These are phyloP conservation scores for Psephotus haematonotus DNA, from an alignment of 2,113 vertebrate species.

Conservation along the genomic window DNA sequence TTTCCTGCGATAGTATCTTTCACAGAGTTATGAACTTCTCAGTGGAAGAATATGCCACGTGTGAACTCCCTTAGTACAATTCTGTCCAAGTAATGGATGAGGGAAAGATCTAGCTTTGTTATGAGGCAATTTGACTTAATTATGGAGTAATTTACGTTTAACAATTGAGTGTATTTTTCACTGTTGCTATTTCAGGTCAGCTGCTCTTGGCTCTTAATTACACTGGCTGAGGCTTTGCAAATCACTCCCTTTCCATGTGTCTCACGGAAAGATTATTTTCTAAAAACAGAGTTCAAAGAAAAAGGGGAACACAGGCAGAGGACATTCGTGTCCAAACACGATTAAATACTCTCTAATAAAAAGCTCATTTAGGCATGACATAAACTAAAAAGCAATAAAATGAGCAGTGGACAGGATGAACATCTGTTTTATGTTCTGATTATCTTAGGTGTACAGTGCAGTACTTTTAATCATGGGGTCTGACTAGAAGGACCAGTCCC, in stretches of 20 bases:
- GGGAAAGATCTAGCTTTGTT: background rate
- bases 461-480: background rate
- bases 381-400: constrained; percentile 33
- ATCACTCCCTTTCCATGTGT: background rate
- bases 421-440: background rate
- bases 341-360: constrained; percentile 34
- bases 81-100: background rate
- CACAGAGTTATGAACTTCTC: background rate
- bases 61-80: background rate
- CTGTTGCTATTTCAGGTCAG: background rate
- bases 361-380: constrained; percentile 19
- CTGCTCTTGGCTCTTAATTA: background rate
- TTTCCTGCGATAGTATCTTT: background rate
- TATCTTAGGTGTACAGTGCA: background rate
- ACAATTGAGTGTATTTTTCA: background rate
- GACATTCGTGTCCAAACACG: background rate
- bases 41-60: background rate
- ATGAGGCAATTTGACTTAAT: background rate
- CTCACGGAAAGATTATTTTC: constrained; percentile 17
- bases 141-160: background rate
- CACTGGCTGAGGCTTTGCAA: background rate
- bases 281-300: background rate
- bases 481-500: background rate
- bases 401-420: background rate
- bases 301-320: constrained; percentile 8